These are phyloP conservation scores for Alcedo atthis DNA, from an alignment of 2,797 vertebrate species.

Conservation along the genomic window DNA sequence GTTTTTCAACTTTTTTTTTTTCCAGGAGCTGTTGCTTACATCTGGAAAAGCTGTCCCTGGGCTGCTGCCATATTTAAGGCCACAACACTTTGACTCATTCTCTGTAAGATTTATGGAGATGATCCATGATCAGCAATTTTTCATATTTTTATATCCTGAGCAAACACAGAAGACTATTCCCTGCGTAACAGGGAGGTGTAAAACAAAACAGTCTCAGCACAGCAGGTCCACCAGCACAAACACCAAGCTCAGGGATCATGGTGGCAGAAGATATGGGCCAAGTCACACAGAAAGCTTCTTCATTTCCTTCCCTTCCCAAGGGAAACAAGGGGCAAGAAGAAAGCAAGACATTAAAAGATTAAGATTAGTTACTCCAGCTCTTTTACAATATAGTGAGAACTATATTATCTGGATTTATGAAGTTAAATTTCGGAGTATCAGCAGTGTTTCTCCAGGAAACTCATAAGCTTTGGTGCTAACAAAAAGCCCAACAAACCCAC, in stretches of 20 bases:
- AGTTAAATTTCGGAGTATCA: conserved; percentile 59
- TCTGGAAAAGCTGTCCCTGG: conserved; percentile 75
- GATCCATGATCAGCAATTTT: conserved; percentile 89
- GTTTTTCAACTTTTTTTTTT: conserved; percentile 23
- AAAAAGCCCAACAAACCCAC: background rate
- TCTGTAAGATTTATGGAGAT: conserved; percentile 91
- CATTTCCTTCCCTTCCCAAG: background rate
- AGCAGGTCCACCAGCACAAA: background rate
- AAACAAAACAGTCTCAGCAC: background rate
- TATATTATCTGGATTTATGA: conserved; percentile 51
- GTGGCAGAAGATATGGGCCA: background rate
- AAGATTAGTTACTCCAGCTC: conserved; percentile 50
- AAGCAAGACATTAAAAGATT: conserved; percentile 64
- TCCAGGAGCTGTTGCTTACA: conserved; percentile 68
- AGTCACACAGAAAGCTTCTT: background rate
- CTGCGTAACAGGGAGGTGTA: background rate
- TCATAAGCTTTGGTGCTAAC: background rate
- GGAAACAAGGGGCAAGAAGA: background rate
- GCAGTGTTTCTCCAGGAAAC: conserved; percentile 62
- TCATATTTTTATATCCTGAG: conserved; percentile 74
- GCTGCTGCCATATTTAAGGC: conserved; percentile 85
- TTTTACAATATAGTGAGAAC: conserved; percentile 53
- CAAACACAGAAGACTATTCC: conserved; percentile 25
- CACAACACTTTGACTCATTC: conserved; percentile 86
- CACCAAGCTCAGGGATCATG: background rate